These are phyloP conservation scores for Megaceryle alcyon DNA, from an alignment of 2,797 vertebrate species.

Conservation along the genomic window DNA sequence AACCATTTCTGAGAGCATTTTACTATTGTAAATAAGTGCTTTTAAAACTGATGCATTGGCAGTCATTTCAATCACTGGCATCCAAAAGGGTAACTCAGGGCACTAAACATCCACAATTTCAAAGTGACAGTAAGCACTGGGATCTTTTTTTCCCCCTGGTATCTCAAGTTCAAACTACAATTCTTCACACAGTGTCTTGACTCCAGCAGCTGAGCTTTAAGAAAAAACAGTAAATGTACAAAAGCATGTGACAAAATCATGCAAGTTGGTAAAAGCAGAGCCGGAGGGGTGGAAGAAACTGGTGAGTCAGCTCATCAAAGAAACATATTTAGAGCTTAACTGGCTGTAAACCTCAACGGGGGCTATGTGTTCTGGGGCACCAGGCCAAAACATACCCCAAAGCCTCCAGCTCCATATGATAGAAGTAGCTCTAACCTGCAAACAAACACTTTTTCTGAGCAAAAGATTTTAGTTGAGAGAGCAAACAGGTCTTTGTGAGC, in stretches of 20 bases:
- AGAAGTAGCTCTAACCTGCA: neutral
- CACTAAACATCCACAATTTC: neutral
- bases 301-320: conserved; percentile 40
- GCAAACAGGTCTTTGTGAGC: neutral
- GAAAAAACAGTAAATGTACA: neutral
- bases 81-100: neutral
- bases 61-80: neutral
- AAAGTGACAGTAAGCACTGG: neutral
- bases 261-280: neutral
- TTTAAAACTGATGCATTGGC: neutral
- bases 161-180: neutral
- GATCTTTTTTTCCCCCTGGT: neutral
- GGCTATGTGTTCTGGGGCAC: neutral
- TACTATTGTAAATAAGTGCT: neutral
- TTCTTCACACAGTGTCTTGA: neutral
- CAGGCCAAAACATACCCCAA: neutral
- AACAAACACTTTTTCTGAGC: neutral
- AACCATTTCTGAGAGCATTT: neutral
- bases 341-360: conserved; percentile 34
- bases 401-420: neutral
- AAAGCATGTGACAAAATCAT: neutral
- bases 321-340: conserved; percentile 30
- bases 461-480: neutral
- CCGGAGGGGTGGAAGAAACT: neutral
- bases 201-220: neutral